Conservation (phyloP, 2,888 invertebrate species). For the Cantharis nigra region DNA sequence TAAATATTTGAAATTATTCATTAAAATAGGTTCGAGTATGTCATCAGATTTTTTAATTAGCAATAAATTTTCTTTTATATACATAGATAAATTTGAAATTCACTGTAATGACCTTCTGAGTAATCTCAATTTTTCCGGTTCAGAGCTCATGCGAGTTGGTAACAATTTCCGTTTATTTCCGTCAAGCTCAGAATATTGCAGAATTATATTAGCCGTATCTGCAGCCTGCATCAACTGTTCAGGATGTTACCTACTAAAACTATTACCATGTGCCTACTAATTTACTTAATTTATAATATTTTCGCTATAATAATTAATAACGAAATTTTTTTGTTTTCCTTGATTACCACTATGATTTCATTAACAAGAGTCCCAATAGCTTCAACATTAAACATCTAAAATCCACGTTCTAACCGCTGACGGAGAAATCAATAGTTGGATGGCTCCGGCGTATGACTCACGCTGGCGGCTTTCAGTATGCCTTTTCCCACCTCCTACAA, state of each 20-base stretch:
- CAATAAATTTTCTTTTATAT: not conserved
- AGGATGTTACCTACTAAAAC: conserved; percentile 4
- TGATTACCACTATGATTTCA: conserved; percentile 6
- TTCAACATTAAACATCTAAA: conserved; percentile 20
- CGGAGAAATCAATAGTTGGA: conserved; percentile 38
- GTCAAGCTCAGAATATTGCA: conserved; percentile 27
- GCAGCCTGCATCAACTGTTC: not conserved
- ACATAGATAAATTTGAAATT: not conserved
- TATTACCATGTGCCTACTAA: not conserved
- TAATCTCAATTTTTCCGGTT: conserved; percentile 9
- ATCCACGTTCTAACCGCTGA: conserved; percentile 29
- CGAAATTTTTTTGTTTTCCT: not conserved
- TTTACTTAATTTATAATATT: not conserved
- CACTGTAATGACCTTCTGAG: not conserved
- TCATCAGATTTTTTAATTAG: not conserved
- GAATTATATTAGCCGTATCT: conserved; percentile 21
- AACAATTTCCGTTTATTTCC: conserved; percentile 32
- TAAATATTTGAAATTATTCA: not conserved
- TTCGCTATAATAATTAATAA: not conserved
- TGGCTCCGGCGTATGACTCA: conserved; percentile 37
- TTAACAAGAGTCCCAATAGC: conserved; percentile 23
- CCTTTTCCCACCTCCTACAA: conserved; percentile 15
- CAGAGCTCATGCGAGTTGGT: conserved; percentile 22
- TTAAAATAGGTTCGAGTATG: not conserved
- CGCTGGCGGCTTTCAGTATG: conserved; percentile 28